Base-by-base conservation (phyloP, 2,797 vertebrate genomes). In the Syngnathus rostellatus region DNA sequence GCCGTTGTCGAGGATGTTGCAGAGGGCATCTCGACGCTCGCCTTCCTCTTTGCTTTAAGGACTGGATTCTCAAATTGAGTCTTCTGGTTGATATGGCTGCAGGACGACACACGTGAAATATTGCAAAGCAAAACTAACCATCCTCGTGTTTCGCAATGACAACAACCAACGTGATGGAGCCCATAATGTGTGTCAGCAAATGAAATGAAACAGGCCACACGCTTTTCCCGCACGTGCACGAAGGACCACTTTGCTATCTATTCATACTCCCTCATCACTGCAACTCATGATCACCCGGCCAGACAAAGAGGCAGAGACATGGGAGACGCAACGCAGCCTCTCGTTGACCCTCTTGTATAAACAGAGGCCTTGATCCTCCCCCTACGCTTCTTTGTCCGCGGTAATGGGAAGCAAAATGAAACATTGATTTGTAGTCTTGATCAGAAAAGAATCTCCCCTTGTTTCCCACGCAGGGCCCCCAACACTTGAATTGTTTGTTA, bases 1-100 rank as follows among this genome's bases (percentile, higher is more conserved):
- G 86, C 78, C 21, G 81, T 75, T 6, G 75, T 25, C 5, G 54
- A 53, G 19, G 76, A 81, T 1, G 45, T 78, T 2, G 65, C 68
- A 2, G 75, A 38, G 8, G 88, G 78, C 0, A 62, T 45, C 64
- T 91, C 91, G 21, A 80, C 82, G 2, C 76, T 88, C 60, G 89
- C 21, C 67, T 92, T 98, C 31, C 91, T 93, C 89, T 95, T 99
- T 45, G 96, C 95, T 87, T 98, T 96, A 86, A 93, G 79, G 10
- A 99, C 96, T 11, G 97, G 97, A 79, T 99, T 99, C 90, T 99
- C 96, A 91, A 99, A 99, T 83, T 99, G 97, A 40, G 97, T 99
- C 92, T 97, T 98, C 93, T 98, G 96, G 87, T 97, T 98, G 80
- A 99, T 96, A 69, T 99, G 97, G 82, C 97, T 99, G 85, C 63